Conservation (phyloP, 2,888 invertebrate genomes). For the Plagodis dolabraria region DNA sequence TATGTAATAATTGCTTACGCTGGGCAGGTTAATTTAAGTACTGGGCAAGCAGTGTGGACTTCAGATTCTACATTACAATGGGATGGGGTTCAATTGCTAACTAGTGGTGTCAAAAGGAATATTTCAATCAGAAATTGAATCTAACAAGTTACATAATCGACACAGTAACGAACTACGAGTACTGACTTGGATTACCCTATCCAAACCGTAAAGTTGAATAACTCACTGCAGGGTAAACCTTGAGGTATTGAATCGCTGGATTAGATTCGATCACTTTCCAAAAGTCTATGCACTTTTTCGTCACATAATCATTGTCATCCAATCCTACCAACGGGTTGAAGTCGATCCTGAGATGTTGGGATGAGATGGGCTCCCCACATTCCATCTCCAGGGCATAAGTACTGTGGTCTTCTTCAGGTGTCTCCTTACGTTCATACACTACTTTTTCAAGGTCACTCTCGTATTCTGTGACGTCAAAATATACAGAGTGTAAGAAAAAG, state of each 20-base stretch:
- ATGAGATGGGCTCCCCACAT: conserved; percentile 31
- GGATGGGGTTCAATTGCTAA: too few relatives aligned
- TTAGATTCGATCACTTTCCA: conserved; percentile 30
- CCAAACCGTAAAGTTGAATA: too few relatives aligned
- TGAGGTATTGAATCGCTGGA: conserved; percentile 1
- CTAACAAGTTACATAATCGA: too few relatives aligned
- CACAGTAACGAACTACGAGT: too few relatives aligned
- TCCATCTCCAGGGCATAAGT: neutral
- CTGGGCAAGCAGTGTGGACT: too few relatives aligned
- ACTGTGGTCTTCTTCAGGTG: neutral
- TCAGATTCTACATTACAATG: too few relatives aligned
- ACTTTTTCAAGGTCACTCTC: neutral
- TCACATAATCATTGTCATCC: conserved; percentile 20
- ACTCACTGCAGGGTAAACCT: neutral
- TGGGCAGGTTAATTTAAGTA: too few relatives aligned
- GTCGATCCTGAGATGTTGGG: conserved; percentile 27
- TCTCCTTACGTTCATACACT: neutral
- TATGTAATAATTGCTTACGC: too few relatives aligned
- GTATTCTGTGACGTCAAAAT: neutral
- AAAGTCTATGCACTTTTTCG: conserved; percentile 35
- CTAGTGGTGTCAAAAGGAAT: too few relatives aligned
- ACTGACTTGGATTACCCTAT: too few relatives aligned
- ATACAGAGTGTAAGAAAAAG: too few relatives aligned
- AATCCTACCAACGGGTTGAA: conserved; percentile 29
- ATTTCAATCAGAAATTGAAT: too few relatives aligned